Evolutionary conservation across 2,797 vertebrate species (phyloP), one percentile per base, ranked within the genome.

Genomic region (Acrossocheilus fasciatus): DNA sequence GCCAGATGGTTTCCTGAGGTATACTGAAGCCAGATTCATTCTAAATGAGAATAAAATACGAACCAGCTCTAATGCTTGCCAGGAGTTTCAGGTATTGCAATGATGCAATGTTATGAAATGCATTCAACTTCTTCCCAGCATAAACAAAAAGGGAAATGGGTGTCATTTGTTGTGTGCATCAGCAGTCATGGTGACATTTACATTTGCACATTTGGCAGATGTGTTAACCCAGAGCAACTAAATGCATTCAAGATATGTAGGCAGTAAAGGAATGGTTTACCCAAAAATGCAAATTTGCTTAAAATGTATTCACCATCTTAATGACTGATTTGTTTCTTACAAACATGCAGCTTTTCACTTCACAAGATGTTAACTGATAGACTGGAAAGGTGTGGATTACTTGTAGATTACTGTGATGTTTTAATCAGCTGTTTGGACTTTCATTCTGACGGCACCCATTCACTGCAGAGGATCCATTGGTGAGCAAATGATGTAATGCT

Each of bases 91-190:
- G 45, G 83, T 84, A 69, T 6, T 34, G 59, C 43, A 43, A 68
- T 84, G 83, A 84, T 77, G 74, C 73, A 84, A 84, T 54, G 17
- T 68, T 62, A 47, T 72, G 84, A 81, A 86, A 86, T 72, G 57
- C 59, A 73, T 26, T 30, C 18, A 62, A 54, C 73, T 8, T 26
- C 14, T 75, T 84, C 34, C 23, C 34, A 84, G 73, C 6, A 52
- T 41, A 39, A 84, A 84, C 20, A 52, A 76, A n/a, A n/a, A n/a
- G 6, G 62, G 59, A 41, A 54, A 84, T 68, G 11, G 47, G 47
- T 68, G 45, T 30, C 1, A 77, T 84, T 77, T 77, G 45, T 20
- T 84, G 45, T 39, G 72, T 76, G 62, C 57, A 43, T 75, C 43
- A 68, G 8, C 45, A 68, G 45, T 77, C 45, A 68, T 26, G 15